Evolutionary conservation across 2,888 invertebrate species (phyloP), one percentile per base, ranked within the genome.

Genomic region (Drosophila borborema): DNA sequence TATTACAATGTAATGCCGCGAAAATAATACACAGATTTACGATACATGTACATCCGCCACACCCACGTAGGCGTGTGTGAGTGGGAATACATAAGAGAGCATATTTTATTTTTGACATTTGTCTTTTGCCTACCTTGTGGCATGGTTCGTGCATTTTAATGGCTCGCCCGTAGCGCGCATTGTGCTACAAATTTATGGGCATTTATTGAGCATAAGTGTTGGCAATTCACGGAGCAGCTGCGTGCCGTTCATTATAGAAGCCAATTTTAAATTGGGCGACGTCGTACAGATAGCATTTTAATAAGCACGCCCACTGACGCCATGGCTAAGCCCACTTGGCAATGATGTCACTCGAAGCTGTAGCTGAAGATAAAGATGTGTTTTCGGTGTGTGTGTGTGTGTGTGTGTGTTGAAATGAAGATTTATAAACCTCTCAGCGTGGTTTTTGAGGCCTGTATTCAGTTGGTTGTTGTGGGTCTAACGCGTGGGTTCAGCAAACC

Each of bases 131-230:
- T 63, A 69, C 71, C 65, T 72, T 59, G 54, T 46, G 68, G 74
- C 51, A 45, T 59, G 64, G 64, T 64, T 54, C 54, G 67, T 69
- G 77, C 77, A 77, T 74, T 85, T 82, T 82, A 85, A 87, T 80
- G 85, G 41, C 72, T 43, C 71, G 53, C 38, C 55, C 58, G 46
- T 53, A 61, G 48, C 62, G 54, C 53, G 40, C 43, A 54, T 53
- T 64, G 53, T 68, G 59, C 53, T 62, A 54, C 36, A 49, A 54
- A 63, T 85, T 82, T 81, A 84, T 82, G 58, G 71, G 70, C 81
- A 87, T 79, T 85, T 87, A 84, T 84, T 80, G 85, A 67, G 82
- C 82, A 82, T 73, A 84, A 87, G 79, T 85, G 87, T 72, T 66
- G 81, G 73, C 81, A 87, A 73, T 85, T 85, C 82, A 65, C 72